A percentile compares a stretch with the other conserved stretches of the same genome.
These are phyloP conservation scores for Scaptomyza pallida DNA, from an alignment of 1,140 invertebrate species.

Conservation along the genomic window DNA sequence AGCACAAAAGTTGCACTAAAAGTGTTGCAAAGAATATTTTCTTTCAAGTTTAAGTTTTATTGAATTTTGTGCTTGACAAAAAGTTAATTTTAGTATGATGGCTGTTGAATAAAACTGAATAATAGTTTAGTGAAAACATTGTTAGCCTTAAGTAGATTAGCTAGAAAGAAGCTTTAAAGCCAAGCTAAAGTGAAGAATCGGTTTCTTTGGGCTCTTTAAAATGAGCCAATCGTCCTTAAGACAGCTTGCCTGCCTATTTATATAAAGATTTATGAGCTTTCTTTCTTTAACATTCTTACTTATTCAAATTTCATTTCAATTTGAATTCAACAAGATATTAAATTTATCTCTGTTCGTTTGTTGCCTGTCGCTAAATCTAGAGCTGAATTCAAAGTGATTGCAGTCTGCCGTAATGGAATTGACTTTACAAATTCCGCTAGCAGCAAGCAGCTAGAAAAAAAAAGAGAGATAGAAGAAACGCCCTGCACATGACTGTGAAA, in stretches of 20 bases:
- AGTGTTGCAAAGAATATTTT: constrained; percentile 12
- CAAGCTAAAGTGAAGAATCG: background rate
- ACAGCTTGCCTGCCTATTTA: background rate
- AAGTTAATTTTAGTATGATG: background rate
- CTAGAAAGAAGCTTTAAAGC: no score
- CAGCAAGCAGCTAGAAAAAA: constrained; percentile 16
- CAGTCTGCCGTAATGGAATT: constrained; percentile 47
- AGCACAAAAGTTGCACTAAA: constrained; percentile 16
- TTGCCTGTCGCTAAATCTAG: constrained; percentile 53
- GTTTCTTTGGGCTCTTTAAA: no score
- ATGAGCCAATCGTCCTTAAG: no score
- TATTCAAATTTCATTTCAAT: background rate
- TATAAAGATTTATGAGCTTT: background rate
- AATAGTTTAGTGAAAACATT: background rate
- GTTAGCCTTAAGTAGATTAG: no score
- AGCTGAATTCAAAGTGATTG: constrained; percentile 39
- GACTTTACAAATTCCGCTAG: constrained; percentile 49
- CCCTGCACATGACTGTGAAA: constrained; percentile 21
- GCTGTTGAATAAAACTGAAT: background rate
- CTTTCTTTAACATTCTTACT: background rate
- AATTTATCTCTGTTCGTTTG: background rate
- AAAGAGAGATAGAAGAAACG: no score
- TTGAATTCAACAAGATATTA: background rate
- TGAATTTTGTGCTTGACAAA: background rate
- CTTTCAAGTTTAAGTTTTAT: background rate